Conservation (phyloP, 2,888 invertebrate species). For the Mongoloraphidia duomilia region DNA sequence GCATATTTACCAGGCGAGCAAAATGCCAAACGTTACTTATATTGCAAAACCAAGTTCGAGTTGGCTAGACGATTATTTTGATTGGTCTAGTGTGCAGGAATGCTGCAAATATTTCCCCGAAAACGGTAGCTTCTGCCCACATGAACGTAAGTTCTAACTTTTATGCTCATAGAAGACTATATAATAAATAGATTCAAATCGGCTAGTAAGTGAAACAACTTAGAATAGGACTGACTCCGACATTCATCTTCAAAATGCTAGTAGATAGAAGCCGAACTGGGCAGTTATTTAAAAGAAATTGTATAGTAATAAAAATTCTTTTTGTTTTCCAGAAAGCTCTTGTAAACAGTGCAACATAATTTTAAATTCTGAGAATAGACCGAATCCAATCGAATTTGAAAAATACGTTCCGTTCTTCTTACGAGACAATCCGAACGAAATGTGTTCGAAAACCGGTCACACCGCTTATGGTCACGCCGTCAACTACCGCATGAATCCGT, state of each 20-base stretch:
- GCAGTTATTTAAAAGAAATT: not conserved
- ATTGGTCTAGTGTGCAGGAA: slow-evolving; percentile 54
- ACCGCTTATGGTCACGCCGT: slow-evolving; percentile 68
- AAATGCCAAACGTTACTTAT: slow-evolving; percentile 47
- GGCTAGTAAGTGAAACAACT: no score
- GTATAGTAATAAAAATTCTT: not conserved
- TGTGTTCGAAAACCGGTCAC: slow-evolving; percentile 73
- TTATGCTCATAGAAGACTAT: not conserved
- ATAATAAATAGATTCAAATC: no score
- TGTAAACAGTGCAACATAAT: slow-evolving; percentile 40
- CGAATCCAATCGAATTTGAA: slow-evolving; percentile 45
- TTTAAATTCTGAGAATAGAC: slow-evolving; percentile 40
- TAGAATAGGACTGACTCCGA: no score
- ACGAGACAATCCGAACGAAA: slow-evolving; percentile 59
- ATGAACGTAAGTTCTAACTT: slow-evolving; percentile 29
- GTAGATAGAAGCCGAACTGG: not conserved
- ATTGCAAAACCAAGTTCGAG: slow-evolving; percentile 79
- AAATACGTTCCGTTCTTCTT: slow-evolving; percentile 69
- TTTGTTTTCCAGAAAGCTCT: slow-evolving; percentile 1
- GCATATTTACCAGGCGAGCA: slow-evolving; percentile 57
- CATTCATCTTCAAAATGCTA: no score
- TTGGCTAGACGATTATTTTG: slow-evolving; percentile 95
- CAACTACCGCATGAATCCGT: slow-evolving; percentile 35
- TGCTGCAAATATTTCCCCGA: slow-evolving; percentile 43
- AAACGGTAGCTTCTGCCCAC: slow-evolving; percentile 50